A percentile compares a stretch with the other conserved stretches of the same genome.
phyloP scores from a whole-genome alignment of 1,140 invertebrate genomes.

The Drosophila pseudoobscura region DNA sequence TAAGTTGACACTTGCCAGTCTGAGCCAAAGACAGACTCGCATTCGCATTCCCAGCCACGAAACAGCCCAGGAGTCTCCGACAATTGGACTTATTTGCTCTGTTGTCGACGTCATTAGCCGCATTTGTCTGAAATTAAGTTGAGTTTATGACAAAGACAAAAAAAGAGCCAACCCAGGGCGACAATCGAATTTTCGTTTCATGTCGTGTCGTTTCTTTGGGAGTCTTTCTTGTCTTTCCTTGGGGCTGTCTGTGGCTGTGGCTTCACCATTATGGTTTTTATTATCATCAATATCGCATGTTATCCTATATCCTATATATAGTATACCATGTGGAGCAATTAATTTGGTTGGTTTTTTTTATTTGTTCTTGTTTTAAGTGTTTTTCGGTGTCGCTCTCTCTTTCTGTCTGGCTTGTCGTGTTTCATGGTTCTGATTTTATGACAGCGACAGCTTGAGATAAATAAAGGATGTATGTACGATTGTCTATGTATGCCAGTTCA shows the following conservation, averaged over 20 bases:
- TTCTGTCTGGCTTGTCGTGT: slow-evolving; percentile 31
- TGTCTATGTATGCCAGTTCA: slow-evolving; percentile 41
- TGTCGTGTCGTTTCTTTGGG: slow-evolving; percentile 10
- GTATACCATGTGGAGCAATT: slow-evolving; percentile 69
- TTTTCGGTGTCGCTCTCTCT: slow-evolving; percentile 26
- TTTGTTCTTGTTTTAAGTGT: slow-evolving; percentile 72
- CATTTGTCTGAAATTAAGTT: slow-evolving; percentile 77
- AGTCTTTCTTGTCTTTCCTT: slow-evolving; percentile 5
- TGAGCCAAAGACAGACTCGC: slow-evolving; percentile 32
- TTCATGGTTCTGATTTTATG: slow-evolving; percentile 76
- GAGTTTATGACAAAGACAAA: slow-evolving; percentile 67
- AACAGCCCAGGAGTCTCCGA: slow-evolving; percentile 6
- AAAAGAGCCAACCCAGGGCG: slow-evolving; percentile 9
- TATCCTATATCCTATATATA: slow-evolving; percentile 46
- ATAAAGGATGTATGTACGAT: slow-evolving; percentile 58
- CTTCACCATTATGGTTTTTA: slow-evolving; percentile 71
- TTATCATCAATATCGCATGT: slow-evolving; percentile 77
- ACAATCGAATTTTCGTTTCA: slow-evolving; percentile 45
- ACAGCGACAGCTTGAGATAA: slow-evolving; percentile 70
- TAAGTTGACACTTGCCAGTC: slow-evolving; percentile 59
- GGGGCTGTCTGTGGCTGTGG: slow-evolving; percentile 35
- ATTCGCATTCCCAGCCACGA: slow-evolving; percentile 8
- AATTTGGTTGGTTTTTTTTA: slow-evolving; percentile 67
- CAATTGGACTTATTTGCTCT: slow-evolving; percentile 67
- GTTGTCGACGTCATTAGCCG: slow-evolving; percentile 67